These are phyloP conservation scores for Excalfactoria chinensis DNA, from an alignment of 2,113 vertebrate species.

Conservation along the genomic window DNA sequence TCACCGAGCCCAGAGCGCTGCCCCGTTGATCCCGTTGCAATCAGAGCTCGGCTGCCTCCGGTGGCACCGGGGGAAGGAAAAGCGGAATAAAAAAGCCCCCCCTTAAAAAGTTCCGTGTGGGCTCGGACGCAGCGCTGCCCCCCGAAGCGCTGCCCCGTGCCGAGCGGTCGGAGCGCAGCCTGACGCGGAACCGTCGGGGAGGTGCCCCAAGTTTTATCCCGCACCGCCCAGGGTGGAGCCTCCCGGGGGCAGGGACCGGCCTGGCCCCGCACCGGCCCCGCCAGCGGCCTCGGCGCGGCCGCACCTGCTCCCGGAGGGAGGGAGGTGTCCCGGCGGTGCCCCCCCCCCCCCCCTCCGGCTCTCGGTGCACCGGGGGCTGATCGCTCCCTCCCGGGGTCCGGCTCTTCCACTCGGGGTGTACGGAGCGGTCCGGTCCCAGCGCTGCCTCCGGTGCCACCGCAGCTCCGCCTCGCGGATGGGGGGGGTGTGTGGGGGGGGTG, in stretches of 20 bases:
- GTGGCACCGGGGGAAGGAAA: not conserved
- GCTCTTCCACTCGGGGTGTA: not conserved
- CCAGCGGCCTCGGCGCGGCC: not conserved
- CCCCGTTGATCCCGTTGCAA: conserved; percentile 28
- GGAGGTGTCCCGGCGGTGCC: not conserved
- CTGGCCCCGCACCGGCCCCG: not conserved
- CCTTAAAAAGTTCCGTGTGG: not conserved
- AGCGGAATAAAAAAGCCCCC: not conserved
- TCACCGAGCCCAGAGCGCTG: conserved; percentile 34
- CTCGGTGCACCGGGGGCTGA: not conserved
- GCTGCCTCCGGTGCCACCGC: not conserved
- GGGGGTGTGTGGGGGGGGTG: not conserved
- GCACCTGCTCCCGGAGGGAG: not conserved
- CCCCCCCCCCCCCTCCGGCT: not conserved
- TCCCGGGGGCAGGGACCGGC: conserved; percentile 49
- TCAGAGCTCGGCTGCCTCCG: conserved; percentile 4
- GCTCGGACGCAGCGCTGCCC: not conserved
- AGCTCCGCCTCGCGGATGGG: not conserved
- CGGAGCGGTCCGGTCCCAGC: not conserved
- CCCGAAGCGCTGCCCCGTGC: not conserved
- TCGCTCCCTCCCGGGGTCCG: too few relatives aligned
- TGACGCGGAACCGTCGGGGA: conserved; percentile 51
- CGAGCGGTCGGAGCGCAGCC: conserved; percentile 18
- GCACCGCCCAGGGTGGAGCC: conserved; percentile 63
- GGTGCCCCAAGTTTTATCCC: conserved; percentile 71